Conservation (phyloP, 1,140 invertebrate genomes). For the Elysia chlorotica region DNA sequence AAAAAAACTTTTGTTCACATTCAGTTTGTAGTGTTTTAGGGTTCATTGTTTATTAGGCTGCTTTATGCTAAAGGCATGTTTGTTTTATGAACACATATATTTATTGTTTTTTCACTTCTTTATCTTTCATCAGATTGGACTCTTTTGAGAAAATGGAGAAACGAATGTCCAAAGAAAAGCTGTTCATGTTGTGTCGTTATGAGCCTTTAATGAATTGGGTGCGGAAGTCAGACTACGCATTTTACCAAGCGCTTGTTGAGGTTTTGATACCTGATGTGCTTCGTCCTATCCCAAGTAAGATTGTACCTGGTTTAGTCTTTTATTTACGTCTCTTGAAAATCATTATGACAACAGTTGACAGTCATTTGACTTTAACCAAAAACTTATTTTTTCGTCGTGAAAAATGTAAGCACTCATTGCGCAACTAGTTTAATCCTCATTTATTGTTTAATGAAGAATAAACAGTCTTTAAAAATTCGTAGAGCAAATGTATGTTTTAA, state of each 20-base stretch:
- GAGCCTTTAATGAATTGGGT: slow-evolving; percentile 74
- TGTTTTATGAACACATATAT: too few species aligned
- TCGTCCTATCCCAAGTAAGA: slow-evolving; percentile 90
- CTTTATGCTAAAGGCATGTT: too few species aligned
- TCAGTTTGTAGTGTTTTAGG: too few species aligned
- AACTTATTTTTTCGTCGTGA: too few species aligned
- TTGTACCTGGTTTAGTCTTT: too few species aligned
- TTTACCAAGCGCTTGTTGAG: slow-evolving; percentile 96
- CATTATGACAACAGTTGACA: too few species aligned
- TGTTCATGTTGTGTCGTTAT: slow-evolving; percentile 68
- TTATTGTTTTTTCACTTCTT: too few species aligned
- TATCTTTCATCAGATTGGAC: slow-evolving; percentile 28
- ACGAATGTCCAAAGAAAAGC: slow-evolving; percentile 62
- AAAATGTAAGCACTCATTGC: too few species aligned
- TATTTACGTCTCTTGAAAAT: too few species aligned
- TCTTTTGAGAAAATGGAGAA: slow-evolving; percentile 42
- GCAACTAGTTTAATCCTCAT: background rate
- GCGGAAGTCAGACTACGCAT: slow-evolving; percentile 83
- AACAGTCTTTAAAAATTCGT: background rate
- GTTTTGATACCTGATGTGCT: slow-evolving; percentile 95
- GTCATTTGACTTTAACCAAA: too few species aligned
- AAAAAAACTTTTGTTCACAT: too few species aligned
- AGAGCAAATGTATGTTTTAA: background rate
- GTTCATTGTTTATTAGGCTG: too few species aligned
- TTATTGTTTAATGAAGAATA: background rate